Evolutionary conservation across 2,797 vertebrate species (phyloP), one percentile per base, ranked within the genome.

Genomic region (Dendrocincla tyrannina): DNA sequence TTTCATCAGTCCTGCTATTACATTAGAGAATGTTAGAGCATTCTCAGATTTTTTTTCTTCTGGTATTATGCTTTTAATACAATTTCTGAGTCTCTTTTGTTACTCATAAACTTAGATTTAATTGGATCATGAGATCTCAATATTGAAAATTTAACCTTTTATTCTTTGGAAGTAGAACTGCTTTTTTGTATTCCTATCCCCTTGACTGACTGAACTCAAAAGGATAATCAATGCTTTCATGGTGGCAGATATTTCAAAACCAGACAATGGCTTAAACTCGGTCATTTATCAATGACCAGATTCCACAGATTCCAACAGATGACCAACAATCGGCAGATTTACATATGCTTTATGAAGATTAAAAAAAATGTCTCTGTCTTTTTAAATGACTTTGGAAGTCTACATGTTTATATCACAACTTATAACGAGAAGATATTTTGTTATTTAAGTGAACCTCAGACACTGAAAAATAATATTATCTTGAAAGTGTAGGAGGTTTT

Each of bases 111-210:
- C 58, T 96, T 95, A 84, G 58, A 83, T 96, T 85, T 95, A 95
- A 97, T 97, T 96, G 69, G 50, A 96, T 97, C 79, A 91, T 73
- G 78, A 97, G 96, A 95, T 95, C 50, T 95, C 68, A 81, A 3
- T 79, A 66, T 44, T 66, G 55, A 92, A 95, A 92, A 88, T 84
- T 49, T 81, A 80, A 91, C n/a, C 44, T 89, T 94, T 92, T 92
- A 63, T 91, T 88, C 53, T 93, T 85, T 68, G 27, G n/a, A 87
- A 82, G 10, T 91, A 93, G 62, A 95, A 55, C 22, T 85, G 4
- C 0, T 81, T 78, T 96, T 85, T 24, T 44, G 13, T 62, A 17
- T 70, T 66, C 28, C 33, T 20, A 88, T 41, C 49, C 28, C 10
- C 22, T 83, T 37, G 76, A 10, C 50, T 70, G 15, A 62, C 85